These are phyloP conservation scores for Musca vetustissima DNA, from an alignment of 1,140 invertebrate genomes.

Conservation along the genomic window DNA sequence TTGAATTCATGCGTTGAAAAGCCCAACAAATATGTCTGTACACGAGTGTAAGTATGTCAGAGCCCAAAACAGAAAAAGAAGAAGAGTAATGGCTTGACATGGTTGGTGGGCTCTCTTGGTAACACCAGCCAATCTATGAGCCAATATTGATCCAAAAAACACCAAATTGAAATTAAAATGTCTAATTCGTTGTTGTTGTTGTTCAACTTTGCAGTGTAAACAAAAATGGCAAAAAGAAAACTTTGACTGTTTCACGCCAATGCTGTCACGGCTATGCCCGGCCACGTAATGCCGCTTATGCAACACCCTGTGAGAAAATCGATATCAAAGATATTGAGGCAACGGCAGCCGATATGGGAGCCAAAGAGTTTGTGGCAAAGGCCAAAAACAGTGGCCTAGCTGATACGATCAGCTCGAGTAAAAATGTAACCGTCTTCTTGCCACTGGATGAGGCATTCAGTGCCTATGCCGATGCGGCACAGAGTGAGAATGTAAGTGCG, in stretches of 20 bases:
- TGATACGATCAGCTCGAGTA: slow-evolving; percentile 55
- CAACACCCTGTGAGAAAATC: slow-evolving; percentile 58
- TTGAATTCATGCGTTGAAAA: slow-evolving; percentile 60
- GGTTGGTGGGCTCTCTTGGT: no score
- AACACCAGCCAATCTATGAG: no score
- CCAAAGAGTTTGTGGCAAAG: slow-evolving; percentile 60
- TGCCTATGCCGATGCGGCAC: slow-evolving; percentile 51
- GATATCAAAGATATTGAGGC: slow-evolving; percentile 59
- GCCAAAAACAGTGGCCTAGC: slow-evolving; percentile 55
- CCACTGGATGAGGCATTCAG: slow-evolving; percentile 61
- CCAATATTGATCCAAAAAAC: no score
- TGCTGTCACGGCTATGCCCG: slow-evolving; percentile 64
- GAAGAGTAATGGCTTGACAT: no score
- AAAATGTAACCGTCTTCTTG: slow-evolving; percentile 60
- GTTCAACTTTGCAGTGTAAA: slow-evolving; percentile 56
- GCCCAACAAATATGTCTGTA: slow-evolving; percentile 62
- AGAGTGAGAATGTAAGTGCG: slow-evolving; percentile 46
- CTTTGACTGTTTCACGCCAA: slow-evolving; percentile 61
- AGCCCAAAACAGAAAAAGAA: not conserved
- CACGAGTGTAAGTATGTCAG: slow-evolving; percentile 58
- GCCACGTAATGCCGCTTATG: slow-evolving; percentile 52
- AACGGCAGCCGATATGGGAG: slow-evolving; percentile 59
- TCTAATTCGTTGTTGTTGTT: slow-evolving; percentile 3
- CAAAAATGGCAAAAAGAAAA: slow-evolving; percentile 62
- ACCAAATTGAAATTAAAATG: not conserved